phyloP scores from a whole-genome alignment of 2,888 invertebrate genomes.

The Tinea pellionella region DNA sequence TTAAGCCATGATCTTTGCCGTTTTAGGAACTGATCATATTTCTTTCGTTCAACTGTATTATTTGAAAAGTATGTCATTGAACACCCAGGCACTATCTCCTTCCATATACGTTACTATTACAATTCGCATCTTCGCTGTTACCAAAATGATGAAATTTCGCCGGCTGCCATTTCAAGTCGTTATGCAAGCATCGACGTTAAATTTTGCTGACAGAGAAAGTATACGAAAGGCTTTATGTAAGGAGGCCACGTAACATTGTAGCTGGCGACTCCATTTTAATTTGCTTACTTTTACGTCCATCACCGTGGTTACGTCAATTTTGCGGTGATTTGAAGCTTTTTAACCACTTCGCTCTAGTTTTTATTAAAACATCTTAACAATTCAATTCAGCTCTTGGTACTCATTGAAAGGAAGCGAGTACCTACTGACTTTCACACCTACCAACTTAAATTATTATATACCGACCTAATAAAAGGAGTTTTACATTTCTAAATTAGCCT shows the following conservation, averaged over 20 bases:
- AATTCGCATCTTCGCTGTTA: slow-evolving; percentile 41
- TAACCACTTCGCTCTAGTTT: slow-evolving; percentile 28
- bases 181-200: slow-evolving; percentile 60
- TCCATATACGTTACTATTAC: slow-evolving; percentile 7
- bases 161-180: slow-evolving; percentile 60
- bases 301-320: slow-evolving; percentile 51
- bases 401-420: not conserved
- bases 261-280: slow-evolving; percentile 56
- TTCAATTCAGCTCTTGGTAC: not conserved
- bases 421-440: no score
- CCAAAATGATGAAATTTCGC: slow-evolving; percentile 65
- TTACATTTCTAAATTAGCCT: no score
- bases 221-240: slow-evolving; percentile 68
- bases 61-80: not conserved
- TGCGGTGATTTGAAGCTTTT: slow-evolving; percentile 37
- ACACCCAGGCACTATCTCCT: not conserved
- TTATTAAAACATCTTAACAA: slow-evolving; percentile 16
- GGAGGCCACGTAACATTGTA: slow-evolving; percentile 52
- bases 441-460: no score
- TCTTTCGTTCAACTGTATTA: not conserved
- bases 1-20: no score
- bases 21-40: not conserved
- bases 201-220: slow-evolving; percentile 70
- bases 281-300: slow-evolving; percentile 63
- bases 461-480: no score